Conservation (phyloP, 1,140 invertebrate genomes). For the Telenomus remus region DNA sequence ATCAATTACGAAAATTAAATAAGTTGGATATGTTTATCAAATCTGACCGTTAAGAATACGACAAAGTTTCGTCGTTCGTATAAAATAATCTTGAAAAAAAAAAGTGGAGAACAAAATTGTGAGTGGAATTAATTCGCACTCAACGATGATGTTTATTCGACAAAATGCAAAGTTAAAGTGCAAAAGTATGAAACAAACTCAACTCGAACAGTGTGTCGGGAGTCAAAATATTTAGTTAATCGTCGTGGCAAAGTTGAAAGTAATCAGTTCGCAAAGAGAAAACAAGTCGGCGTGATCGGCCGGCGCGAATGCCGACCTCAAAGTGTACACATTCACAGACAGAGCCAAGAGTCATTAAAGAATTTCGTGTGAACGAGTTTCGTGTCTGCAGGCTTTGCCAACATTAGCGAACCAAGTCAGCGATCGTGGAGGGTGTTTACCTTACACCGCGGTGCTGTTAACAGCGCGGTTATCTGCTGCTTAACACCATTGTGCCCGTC, state of each 20-base stretch:
- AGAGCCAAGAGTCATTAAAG: conserved; percentile 49
- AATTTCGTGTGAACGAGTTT: conserved; percentile 50
- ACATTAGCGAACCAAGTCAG: conserved; percentile 40
- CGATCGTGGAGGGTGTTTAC: conserved; percentile 27
- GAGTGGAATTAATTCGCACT: too few relatives aligned
- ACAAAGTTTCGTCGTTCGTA: background rate
- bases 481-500: conserved; percentile 69
- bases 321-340: conserved; percentile 11
- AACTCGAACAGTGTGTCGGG: too few relatives aligned
- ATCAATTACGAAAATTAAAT: conserved; percentile 50
- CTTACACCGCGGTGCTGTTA: conserved; percentile 33
- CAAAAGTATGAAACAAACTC: too few relatives aligned
- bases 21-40: conserved; percentile 39
- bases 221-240: too few relatives aligned
- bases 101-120: too few relatives aligned
- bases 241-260: too few relatives aligned
- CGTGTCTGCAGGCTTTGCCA: conserved; percentile 30
- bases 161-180: too few relatives aligned
- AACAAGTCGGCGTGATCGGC: background rate
- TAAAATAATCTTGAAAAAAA: too few relatives aligned
- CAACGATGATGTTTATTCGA: too few relatives aligned
- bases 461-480: conserved; percentile 58
- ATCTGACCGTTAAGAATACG: conserved; percentile 31
- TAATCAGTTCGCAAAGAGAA: background rate
- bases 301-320: conserved; percentile 27